Evolutionary conservation across 2,113 vertebrate species (phyloP), one percentile per base, ranked within the genome.

Genomic region (Apodemus sylvaticus): DNA sequence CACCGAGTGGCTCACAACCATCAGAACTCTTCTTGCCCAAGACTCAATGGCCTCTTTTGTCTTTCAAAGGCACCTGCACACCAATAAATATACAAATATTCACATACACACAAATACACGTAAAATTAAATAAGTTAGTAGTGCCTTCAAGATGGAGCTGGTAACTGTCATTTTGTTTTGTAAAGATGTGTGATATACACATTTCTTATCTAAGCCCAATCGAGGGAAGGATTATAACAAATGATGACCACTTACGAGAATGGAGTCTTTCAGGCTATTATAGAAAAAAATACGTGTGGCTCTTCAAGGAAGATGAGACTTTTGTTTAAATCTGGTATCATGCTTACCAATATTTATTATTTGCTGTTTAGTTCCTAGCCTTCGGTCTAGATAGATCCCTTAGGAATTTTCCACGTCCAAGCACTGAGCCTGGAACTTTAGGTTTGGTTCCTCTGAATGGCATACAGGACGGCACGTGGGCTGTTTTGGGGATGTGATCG

Each of bases 381-480:
- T 95, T 79, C 51, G 0, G 1, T 77, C 19, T 39, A 42, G 45
- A 70, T 77, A 48, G 45, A 70, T 73, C 60, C 22, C 7, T 79
- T 85, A 68, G 78, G 60, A 83, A 71, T 86, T 95, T 96, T 93
- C 90, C 76, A 78, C 36, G 42, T 86, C 90, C 58, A 31, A 94
- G 81, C 45, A 24, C 45, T 0, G 7, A 90, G 58, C 36, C 78
- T 85, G 36, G 78, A 34, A 94, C 77, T 92, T 68, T 92, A 3
- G 76, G 68, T 48, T 36, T 53, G 58, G 45, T 34, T 94, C n/a
- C 92, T 39, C 29, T 76, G 60, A 1, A 11, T n/a, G 85, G 77
- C 93, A 0, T 60, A 20, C 4, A 45, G 85, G 89, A 76, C 3
- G 79, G 70, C 83, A 64, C 53, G 36, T 17, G 76, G 74, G 19